A percentile compares a stretch with the other conserved stretches of the same genome.
Conservation (phyloP, 2,113 vertebrate genomes). For the Charina bottae region DNA sequence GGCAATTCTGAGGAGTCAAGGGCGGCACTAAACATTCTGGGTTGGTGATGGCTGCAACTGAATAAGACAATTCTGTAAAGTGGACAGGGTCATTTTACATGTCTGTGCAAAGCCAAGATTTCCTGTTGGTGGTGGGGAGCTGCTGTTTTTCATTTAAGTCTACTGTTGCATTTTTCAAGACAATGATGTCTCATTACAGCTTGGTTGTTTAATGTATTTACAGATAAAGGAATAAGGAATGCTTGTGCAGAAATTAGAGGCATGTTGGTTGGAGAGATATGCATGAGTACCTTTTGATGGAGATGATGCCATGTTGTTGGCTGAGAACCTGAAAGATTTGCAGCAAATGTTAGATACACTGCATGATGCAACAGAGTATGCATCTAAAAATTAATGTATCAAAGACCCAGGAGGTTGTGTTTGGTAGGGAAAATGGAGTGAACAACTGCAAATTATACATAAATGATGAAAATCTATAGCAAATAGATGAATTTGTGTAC, state of each 20-base stretch:
- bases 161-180: not conserved
- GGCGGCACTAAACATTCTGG: not conserved
- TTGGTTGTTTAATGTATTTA: not conserved
- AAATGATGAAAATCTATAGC: not conserved
- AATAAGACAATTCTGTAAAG: not conserved
- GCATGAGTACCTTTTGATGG: not conserved
- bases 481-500: not conserved
- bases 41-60: not conserved
- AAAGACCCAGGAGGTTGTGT: not conserved
- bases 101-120: not conserved
- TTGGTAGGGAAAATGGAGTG: not conserved
- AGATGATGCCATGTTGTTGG: not conserved
- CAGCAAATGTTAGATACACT: not conserved
- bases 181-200: not conserved
- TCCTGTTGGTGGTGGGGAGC: not conserved
- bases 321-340: slow-evolving; percentile 1
- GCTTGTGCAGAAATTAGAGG: not conserved
- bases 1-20: not conserved
- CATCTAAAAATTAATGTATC: not conserved
- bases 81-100: not conserved
- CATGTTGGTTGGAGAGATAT: not conserved
- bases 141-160: not conserved
- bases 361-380: not conserved
- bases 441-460: not conserved
- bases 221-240: not conserved